Percentiles rank a stretch among this genome's conserved stretches.
These are phyloP conservation scores for Stomorhina lunata DNA, from an alignment of 2,888 invertebrate species.

Conservation along the genomic window DNA sequence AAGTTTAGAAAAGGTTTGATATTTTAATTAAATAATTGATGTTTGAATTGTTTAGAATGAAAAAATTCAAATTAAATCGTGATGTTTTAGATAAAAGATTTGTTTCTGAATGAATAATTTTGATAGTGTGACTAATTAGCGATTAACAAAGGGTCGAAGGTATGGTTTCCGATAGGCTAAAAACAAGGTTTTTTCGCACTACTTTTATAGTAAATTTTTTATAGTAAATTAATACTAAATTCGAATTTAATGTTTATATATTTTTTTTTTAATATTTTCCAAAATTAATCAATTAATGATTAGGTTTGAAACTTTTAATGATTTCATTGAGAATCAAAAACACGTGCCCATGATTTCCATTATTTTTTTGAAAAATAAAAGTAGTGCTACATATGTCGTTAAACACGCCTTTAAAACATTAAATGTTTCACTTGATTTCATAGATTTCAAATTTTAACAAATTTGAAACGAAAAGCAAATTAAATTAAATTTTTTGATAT, in stretches of 20 bases:
- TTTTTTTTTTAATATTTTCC: too few relatives aligned
- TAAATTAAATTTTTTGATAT: not conserved
- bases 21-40: slow-evolving; percentile 13
- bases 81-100: slow-evolving; percentile 4
- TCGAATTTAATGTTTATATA: too few relatives aligned
- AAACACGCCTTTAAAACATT: not conserved
- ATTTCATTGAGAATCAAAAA: too few relatives aligned
- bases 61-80: slow-evolving; percentile 3
- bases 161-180: not conserved
- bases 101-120: not conserved
- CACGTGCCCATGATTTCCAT: too few relatives aligned
- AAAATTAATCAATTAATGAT: too few relatives aligned
- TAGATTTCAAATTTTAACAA: not conserved
- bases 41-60: not conserved
- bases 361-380: not conserved
- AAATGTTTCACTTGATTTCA: slow-evolving; percentile 20
- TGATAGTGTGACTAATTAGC: not conserved
- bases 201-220: not conserved
- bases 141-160: slow-evolving; percentile 22
- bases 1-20: not conserved
- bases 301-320: too few relatives aligned
- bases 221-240: not conserved
- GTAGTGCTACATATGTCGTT: not conserved
- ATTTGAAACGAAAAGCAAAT: not conserved
- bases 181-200: slow-evolving; percentile 4